Conservation (phyloP, 2,797 vertebrate genomes). For the Platyrinchus mystaceus region DNA sequence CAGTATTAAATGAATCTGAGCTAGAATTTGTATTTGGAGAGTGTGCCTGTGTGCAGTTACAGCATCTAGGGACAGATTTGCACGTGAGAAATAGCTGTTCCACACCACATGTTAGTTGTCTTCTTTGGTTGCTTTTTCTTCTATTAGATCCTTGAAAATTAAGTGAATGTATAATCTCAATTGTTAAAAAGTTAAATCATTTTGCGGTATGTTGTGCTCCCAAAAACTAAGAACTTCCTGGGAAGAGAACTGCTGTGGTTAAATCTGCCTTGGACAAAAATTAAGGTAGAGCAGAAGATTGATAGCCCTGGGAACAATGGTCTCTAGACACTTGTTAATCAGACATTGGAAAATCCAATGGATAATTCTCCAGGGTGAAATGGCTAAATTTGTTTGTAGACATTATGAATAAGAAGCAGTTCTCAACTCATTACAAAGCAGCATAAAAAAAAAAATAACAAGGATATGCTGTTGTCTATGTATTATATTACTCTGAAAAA, state of each 20-base stretch:
- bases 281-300: constrained; percentile 44
- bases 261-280: constrained; percentile 54
- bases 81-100: not conserved
- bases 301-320: constrained; percentile 44
- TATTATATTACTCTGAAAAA: not conserved
- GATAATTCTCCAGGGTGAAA: constrained; percentile 49
- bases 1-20: constrained; percentile 65
- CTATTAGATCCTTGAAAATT: not conserved
- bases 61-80: not conserved
- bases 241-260: constrained; percentile 12
- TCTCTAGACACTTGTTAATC: constrained; percentile 68
- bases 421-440: constrained; percentile 50
- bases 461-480: not conserved
- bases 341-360: constrained; percentile 56
- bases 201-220: not conserved
- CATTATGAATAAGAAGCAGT: constrained; percentile 58
- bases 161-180: not conserved
- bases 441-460: constrained; percentile 16
- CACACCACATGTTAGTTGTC: not conserved
- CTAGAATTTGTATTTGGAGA: constrained; percentile 60
- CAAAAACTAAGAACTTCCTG: not conserved
- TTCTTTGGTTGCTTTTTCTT: not conserved
- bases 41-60: not conserved
- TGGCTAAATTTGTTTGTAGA: constrained; percentile 67
- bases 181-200: not conserved